Base-by-base conservation (phyloP, 2,888 invertebrate genomes). In the Neria commutata region DNA sequence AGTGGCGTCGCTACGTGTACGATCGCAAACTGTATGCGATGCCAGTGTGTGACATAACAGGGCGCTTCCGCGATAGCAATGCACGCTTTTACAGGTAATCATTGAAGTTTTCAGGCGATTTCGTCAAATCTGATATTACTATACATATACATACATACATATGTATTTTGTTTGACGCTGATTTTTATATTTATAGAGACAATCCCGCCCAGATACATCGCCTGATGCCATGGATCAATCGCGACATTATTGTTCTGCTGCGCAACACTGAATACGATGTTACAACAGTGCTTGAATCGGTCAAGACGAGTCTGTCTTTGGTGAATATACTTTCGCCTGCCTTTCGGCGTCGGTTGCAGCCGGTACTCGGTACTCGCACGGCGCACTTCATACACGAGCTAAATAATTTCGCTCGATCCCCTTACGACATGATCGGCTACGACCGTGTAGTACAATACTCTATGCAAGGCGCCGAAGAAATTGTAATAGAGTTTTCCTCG, bases 381-480 rank as follows among this genome's bases (percentile, higher is more conserved):
- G 87, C 88, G 58, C 96, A 96, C 80, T 97, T 97, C 77, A 86
- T 93, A 29, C 95, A 96, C 77, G 96, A 97, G 76, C 86, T 97
- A 61, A 88, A 89, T 70, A 89, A 88, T 77, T 97, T 91, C 82
- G 94, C 96, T 29, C 86, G 90, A 25, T 94, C 94, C 11, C 92
- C 93, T 0, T 92, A 89, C 77, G 94, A 94, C 75, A 88, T 96
- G 87, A 84, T 88, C 54, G 92, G 91, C n/a, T 92, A 91, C 73
- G 92, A 92, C 76, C 84, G 89, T 21, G 84, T 87, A 67, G 88
- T 89, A 21, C 86, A 86, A 63, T 91, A 91, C 76, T 85, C 86
- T 0, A 85, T 84, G 68, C 75, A 72, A 16, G 67, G 69, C 10
- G 69, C 74, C 19, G 76, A 76, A 34, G 80, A 77, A 57, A 72